phyloP scores from a whole-genome alignment of 2,888 invertebrate genomes.

The Platycnemis pennipes region DNA sequence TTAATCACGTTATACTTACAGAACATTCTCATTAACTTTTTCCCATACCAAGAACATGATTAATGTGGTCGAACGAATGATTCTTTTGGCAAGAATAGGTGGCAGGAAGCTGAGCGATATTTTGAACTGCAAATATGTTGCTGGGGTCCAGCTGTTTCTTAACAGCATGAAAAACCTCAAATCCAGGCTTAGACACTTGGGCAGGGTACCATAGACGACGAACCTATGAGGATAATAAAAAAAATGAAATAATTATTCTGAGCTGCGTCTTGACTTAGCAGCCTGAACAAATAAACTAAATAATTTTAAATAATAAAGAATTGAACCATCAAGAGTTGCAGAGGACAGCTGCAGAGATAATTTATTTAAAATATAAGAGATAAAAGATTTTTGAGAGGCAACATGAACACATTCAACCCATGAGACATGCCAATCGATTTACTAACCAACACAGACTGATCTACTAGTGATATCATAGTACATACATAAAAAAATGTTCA shows the following conservation, averaged over 20 bases:
- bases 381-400: too few species aligned
- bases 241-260: background rate
- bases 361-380: too few species aligned
- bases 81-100: background rate
- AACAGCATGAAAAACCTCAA: conserved; percentile 89
- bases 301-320: too few species aligned
- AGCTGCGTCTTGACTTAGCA: background rate
- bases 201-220: conserved; percentile 92
- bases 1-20: background rate
- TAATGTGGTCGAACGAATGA: background rate
- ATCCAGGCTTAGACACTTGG: conserved; percentile 91
- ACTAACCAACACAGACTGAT: too few species aligned
- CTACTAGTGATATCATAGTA: too few species aligned
- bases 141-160: conserved; percentile 95
- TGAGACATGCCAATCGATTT: too few species aligned
- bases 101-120: conserved; percentile 80
- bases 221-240: conserved; percentile 74
- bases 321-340: too few species aligned
- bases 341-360: too few species aligned
- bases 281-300: background rate
- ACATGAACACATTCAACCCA: too few species aligned
- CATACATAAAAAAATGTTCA: too few species aligned
- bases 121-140: conserved; percentile 95
- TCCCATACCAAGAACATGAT: background rate
- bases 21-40: background rate